Percentiles rank a stretch among this genome's conserved stretches.
Evolutionary conservation across 2,113 vertebrate species (phyloP).

Genomic region (Rhynchomys soricoides): DNA sequence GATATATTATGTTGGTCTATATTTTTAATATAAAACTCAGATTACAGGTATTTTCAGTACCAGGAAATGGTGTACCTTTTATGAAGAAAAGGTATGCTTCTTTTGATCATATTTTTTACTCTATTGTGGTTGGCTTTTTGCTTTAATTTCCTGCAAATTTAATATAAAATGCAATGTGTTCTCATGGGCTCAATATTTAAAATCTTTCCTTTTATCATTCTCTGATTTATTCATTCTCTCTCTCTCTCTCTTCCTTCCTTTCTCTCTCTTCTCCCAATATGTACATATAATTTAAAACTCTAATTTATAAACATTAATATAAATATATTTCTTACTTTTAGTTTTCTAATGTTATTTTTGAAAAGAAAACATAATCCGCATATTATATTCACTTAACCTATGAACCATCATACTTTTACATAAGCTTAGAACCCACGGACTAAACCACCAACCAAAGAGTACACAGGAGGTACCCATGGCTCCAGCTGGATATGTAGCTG

Average conservation of each 20-base stretch:
- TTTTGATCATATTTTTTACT: conserved; percentile 50
- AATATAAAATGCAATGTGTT: conserved; percentile 46
- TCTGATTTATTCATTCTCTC: accelerated
- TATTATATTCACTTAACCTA: conserved; percentile 2
- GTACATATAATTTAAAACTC: not conserved
- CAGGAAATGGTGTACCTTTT: conserved; percentile 4
- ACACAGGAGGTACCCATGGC: too few relatives aligned
- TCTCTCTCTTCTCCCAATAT: not conserved
- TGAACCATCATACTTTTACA: not conserved
- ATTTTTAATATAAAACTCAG: conserved; percentile 30
- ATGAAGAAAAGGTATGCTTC: not conserved
- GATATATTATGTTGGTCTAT: conserved; percentile 47
- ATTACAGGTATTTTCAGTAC: conserved; percentile 4
- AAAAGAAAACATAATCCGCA: not conserved
- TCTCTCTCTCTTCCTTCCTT: too few relatives aligned
- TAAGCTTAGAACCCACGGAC: not conserved
- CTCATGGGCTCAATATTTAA: not conserved
- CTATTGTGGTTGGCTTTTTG: conserved; percentile 14
- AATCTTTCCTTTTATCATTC: not conserved
- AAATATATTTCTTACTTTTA: conserved; percentile 23
- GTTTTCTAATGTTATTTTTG: not conserved
- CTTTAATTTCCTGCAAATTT: conserved; percentile 43
- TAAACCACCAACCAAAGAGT: too few relatives aligned
- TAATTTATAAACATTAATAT: conserved; percentile 8
- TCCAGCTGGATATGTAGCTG: too few relatives aligned